Evolutionary conservation across 2,113 vertebrate species (phyloP).

Genomic region (Rhynchopsitta pachyrhyncha): DNA sequence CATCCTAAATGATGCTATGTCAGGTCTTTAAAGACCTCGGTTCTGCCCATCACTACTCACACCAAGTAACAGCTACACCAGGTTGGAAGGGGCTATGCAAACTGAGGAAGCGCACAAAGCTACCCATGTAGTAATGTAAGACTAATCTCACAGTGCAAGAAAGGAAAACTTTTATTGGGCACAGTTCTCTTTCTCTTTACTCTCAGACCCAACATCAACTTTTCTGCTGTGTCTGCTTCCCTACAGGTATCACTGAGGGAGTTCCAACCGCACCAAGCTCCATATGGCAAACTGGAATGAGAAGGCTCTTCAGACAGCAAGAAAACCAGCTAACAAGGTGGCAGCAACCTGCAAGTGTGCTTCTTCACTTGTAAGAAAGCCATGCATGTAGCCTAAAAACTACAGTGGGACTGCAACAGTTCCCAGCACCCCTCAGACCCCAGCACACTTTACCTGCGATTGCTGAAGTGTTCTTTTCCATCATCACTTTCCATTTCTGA

Average conservation of each 20-base stretch:
- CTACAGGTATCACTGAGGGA: neutral
- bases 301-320: neutral
- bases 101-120: neutral
- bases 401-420: neutral
- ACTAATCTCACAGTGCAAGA: neutral
- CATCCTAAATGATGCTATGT: too few relatives aligned
- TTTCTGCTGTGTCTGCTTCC: neutral
- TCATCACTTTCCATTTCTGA: neutral
- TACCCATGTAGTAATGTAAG: neutral
- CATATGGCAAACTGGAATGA: neutral
- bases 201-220: neutral
- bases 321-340: neutral
- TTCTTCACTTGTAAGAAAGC: neutral
- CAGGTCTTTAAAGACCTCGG: fast-evolving
- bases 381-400: neutral
- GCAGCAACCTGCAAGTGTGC: neutral
- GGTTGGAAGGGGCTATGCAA: neutral
- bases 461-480: neutral
- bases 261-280: neutral
- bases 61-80: neutral
- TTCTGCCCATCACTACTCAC: neutral
- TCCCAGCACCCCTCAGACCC: neutral
- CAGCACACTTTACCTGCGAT: neutral
- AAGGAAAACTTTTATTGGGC: neutral
- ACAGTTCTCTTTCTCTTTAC: neutral